phyloP scores from a whole-genome alignment of 35 echinoderm and acorn worm species.

The Anneissia japonica region DNA sequence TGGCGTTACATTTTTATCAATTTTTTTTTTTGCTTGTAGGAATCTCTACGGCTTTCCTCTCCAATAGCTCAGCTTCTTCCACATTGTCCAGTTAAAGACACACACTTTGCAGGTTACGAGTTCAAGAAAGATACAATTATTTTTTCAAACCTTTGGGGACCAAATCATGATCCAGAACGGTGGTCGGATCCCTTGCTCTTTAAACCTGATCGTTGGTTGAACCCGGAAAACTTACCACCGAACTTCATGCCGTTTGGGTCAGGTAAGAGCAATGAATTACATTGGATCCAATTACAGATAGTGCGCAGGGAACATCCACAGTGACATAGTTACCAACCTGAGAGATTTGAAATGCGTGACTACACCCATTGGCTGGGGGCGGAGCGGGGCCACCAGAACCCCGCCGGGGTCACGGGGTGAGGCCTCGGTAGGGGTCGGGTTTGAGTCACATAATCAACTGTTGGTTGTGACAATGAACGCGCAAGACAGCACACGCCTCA shows the following conservation, averaged over 20 bases:
- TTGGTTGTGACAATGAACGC: no score
- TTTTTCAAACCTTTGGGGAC: background rate
- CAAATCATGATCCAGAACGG: background rate
- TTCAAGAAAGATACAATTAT: background rate
- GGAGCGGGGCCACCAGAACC: no score
- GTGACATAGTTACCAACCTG: no score
- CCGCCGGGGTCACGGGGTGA: no score
- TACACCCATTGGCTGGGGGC: no score
- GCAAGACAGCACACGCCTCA: no score
- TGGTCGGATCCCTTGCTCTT: background rate
- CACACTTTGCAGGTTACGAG: background rate
- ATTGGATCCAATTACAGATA: no score
- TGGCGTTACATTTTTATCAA: background rate
- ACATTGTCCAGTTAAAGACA: background rate
- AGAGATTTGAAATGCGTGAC: no score
- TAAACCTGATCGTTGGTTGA: background rate
- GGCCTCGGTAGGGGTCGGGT: no score
- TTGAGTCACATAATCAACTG: no score
- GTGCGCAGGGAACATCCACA: no score
- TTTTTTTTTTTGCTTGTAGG: background rate
- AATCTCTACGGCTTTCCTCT: background rate
- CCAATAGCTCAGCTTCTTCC: background rate
- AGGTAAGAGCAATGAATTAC: no score
- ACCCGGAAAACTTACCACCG: background rate
- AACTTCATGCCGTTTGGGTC: background rate